Conservation (phyloP, 1,140 invertebrate species). For the Papilio dardanus region DNA sequence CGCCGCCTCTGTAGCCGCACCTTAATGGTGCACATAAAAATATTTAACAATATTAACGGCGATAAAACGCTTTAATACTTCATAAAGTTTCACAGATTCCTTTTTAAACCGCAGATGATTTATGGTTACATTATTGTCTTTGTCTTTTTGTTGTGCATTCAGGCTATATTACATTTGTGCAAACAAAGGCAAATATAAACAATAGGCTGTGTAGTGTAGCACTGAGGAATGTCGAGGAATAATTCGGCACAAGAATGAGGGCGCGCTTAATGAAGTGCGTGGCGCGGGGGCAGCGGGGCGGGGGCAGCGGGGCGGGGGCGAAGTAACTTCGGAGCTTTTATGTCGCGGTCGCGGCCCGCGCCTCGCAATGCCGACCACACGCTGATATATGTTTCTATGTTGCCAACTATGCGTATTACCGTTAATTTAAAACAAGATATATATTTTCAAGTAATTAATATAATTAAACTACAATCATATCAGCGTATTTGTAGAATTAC, state of each 20-base stretch:
- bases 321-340: neutral
- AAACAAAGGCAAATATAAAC: conserved; percentile 5
- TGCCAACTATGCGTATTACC: neutral
- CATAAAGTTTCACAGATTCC: conserved; percentile 12
- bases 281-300: neutral
- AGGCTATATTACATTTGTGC: neutral
- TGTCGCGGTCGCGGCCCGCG: neutral
- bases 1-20: neutral
- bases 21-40: conserved; percentile 10
- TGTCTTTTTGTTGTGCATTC: neutral
- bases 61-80: conserved; percentile 5
- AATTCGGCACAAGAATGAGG: conserved; percentile 21
- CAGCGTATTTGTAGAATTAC: neutral
- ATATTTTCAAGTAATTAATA: too few relatives aligned
- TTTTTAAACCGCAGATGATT: neutral
- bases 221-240: conserved; percentile 8
- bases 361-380: neutral
- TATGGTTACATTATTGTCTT: neutral
- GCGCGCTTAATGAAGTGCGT: conserved; percentile 12
- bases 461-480: neutral
- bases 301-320: neutral
- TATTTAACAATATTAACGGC: neutral
- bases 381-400: neutral
- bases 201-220: neutral
- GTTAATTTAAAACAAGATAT: too few relatives aligned